Evolutionary conservation across 2,888 invertebrate species (phyloP), one percentile per base, ranked within the genome.

Genomic region (Brachypterus glaber): DNA sequence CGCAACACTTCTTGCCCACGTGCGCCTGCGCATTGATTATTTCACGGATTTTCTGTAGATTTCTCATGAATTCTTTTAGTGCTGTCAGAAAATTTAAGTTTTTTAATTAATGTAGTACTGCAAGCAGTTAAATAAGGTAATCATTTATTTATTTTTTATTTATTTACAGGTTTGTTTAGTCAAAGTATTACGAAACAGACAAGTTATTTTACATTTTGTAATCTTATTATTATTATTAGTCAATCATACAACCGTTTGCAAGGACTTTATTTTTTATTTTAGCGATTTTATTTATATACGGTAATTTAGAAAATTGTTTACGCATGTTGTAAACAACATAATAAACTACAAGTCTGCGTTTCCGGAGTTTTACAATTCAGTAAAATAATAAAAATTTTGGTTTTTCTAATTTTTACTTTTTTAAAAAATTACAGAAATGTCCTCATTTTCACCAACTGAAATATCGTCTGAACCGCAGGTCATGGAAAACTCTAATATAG

Each of bases 71-170:
- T 53, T 52, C 38, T 51, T 55, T 55, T 54, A 45, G 48, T 48
- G 51, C 50, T 54, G 50, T 56, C 55, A 50, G 39, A 51, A 56
- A 57, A 56, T 54, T 52, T 49, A 55, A 56, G 48, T 52, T 57
- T 51, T 42, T 43, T 43, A 41, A 41, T 44, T 46, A 47, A 41
- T 30, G 30, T 25, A 40, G 45, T 36, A 18, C 30, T 43, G 39
- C 44, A 35, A 29, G 24, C 25, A 16, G 35, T 30, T 42, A 40
- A 24, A 41, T 25, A 48, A 53, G 55, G 55, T 57, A 54, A 49
- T 44, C 50, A 46, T 41, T 27, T 35, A 40, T 46, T 37, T 41
- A 47, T 47, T 53, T 49, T 47, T 41, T 13, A 46, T 35, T 43
- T 43, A 35, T 47, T 41, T 40, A 45, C 35, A 31, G 24, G 43